Evolutionary conservation across 2,113 vertebrate species (phyloP).

Genomic region (Sinosuthora webbiana): DNA sequence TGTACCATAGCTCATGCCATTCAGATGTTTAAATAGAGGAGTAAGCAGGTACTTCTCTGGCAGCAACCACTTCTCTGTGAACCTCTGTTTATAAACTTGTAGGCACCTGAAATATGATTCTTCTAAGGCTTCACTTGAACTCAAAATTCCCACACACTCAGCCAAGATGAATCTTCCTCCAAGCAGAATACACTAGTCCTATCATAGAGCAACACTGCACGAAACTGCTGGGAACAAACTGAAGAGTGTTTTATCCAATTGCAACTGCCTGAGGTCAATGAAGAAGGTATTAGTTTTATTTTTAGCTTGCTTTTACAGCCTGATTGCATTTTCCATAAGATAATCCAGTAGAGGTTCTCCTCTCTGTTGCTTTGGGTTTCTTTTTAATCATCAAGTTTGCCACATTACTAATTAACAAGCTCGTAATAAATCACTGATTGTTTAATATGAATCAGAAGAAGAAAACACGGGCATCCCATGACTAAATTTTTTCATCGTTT

Average conservation of each 20-base stretch:
- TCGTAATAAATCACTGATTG: slow-evolving; percentile 37
- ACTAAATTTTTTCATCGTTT: background rate
- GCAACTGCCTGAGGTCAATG: slow-evolving; percentile 56
- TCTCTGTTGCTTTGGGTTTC: slow-evolving; percentile 17
- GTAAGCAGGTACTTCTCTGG: background rate
- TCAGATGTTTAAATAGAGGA: background rate
- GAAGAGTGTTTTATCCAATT: slow-evolving; percentile 59
- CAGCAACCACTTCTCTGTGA: background rate
- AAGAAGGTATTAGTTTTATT: slow-evolving; percentile 67
- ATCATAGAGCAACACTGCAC: slow-evolving; percentile 41
- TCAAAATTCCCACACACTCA: slow-evolving; percentile 15
- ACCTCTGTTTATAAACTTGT: background rate
- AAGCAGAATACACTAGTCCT: slow-evolving; percentile 54
- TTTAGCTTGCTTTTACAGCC: slow-evolving; percentile 53
- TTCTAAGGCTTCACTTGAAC: slow-evolving; percentile 21
- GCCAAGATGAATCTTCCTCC: slow-evolving; percentile 54
- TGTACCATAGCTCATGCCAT: background rate
- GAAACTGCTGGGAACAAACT: slow-evolving; percentile 59
- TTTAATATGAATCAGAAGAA: slow-evolving; percentile 6
- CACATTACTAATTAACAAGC: slow-evolving; percentile 26
- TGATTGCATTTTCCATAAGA: slow-evolving; percentile 51
- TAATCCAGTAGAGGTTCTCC: slow-evolving; percentile 53
- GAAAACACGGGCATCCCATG: background rate
- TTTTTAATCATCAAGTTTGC: slow-evolving; percentile 29
- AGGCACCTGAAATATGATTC: slow-evolving; percentile 8